Evolutionary conservation across 2,888 invertebrate genomes (phyloP).

Genomic region (Machimus atricapillus): DNA sequence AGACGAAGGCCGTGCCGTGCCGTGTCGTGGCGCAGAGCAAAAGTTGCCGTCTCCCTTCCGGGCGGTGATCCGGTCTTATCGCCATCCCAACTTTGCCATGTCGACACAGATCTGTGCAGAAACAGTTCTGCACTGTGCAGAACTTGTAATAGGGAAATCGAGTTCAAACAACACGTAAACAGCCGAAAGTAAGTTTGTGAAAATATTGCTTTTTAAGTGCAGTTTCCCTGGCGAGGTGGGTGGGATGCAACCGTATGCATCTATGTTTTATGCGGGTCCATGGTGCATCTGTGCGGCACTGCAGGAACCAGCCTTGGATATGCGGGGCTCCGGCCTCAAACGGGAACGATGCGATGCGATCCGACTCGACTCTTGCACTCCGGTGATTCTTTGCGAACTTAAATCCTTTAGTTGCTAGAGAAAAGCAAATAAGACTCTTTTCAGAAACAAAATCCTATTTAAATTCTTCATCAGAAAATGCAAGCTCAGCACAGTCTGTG

Average conservation of each 20-base stretch:
- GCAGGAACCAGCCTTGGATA: background rate
- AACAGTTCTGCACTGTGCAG: background rate
- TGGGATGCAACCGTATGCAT: background rate
- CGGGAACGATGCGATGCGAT: background rate
- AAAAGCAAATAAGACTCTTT: constrained; percentile 18
- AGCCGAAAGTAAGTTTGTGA: background rate
- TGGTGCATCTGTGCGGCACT: background rate
- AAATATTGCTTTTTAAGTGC: constrained; percentile 21
- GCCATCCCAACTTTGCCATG: constrained; percentile 1
- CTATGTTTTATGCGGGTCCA: background rate
- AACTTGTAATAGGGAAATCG: constrained; percentile 24
- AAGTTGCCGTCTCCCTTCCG: background rate
- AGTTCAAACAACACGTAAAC: constrained; percentile 26
- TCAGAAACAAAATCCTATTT: constrained; percentile 28
- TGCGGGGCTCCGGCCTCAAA: background rate
- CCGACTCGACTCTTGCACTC: background rate
- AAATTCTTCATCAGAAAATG: constrained; percentile 21
- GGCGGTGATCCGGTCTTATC: background rate
- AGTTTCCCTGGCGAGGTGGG: background rate
- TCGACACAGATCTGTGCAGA: background rate
- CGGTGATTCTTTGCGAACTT: background rate
- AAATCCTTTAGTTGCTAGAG: constrained; percentile 1
- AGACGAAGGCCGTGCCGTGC: background rate
- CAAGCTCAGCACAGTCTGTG: background rate
- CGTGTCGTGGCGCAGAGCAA: background rate